Evolutionary conservation across 2,888 invertebrate genomes (phyloP).

Genomic region (Lymantria monacha): DNA sequence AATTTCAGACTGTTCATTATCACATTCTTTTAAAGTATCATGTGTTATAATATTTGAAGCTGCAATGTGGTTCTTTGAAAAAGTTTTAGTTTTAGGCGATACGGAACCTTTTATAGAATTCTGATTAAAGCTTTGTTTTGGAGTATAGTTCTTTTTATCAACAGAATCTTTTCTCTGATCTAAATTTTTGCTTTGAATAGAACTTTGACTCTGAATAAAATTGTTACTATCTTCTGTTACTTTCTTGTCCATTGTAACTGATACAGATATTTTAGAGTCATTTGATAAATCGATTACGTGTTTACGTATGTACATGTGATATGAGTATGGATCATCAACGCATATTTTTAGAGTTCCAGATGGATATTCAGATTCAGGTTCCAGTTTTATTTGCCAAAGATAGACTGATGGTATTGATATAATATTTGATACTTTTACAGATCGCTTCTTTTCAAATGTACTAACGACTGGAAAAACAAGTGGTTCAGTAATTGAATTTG

Average conservation of each 20-base stretch:
- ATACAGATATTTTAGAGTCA: slow-evolving; percentile 28
- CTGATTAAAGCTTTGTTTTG: background rate
- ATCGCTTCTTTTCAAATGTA: slow-evolving; percentile 29
- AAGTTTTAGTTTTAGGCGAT: background rate
- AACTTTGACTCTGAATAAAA: background rate
- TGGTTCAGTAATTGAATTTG: slow-evolving; percentile 37
- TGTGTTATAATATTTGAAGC: background rate
- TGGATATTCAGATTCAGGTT: slow-evolving; percentile 40
- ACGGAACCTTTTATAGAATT: background rate
- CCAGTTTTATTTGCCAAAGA: slow-evolving; percentile 54
- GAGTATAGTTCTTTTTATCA: background rate
- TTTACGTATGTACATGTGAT: slow-evolving; percentile 54
- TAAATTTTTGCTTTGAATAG: background rate
- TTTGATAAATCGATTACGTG: slow-evolving; percentile 33
- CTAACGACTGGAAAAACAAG: slow-evolving; percentile 51
- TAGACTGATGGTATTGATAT: slow-evolving; percentile 54
- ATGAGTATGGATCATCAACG: slow-evolving; percentile 40
- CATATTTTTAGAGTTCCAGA: slow-evolving; percentile 40
- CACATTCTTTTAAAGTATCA: background rate
- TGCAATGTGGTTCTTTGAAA: too few species aligned
- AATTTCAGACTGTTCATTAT: slow-evolving; percentile 5
- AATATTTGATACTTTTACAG: slow-evolving; percentile 42
- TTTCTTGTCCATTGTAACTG: background rate
- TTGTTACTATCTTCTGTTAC: background rate
- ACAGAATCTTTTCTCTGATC: background rate